Evolutionary conservation across 2,113 vertebrate genomes (phyloP).

Genomic region (Rhynchomys soricoides): DNA sequence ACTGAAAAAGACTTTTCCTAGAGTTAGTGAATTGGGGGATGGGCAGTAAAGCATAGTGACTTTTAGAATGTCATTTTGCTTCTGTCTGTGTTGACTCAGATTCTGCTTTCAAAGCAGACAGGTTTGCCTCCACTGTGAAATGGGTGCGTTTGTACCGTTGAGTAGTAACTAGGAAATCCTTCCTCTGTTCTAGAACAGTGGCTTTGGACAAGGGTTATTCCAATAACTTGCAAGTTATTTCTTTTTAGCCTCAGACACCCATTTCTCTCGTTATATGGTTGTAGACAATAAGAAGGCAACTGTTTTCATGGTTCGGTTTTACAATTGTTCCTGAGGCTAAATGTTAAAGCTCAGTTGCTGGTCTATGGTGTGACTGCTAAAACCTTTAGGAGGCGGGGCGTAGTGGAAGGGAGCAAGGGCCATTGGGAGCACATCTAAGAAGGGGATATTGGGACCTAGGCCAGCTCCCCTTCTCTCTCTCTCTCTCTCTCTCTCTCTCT

Average conservation of each 20-base stretch:
- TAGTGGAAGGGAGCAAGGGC: not conserved
- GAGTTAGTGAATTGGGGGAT: not conserved
- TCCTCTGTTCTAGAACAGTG: not conserved
- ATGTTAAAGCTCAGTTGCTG: not conserved
- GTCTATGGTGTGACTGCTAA: not conserved
- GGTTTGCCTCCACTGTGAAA: not conserved
- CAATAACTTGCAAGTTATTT: not conserved
- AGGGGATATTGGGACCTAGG: not conserved
- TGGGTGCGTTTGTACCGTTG: not conserved
- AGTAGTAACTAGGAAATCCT: not conserved
- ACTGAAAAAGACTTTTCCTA: not conserved
- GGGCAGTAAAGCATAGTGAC: not conserved
- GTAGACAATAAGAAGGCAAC: not conserved
- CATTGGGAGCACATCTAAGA: not conserved
- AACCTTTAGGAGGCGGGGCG: not conserved
- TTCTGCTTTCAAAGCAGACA: not conserved
- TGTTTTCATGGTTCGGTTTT: not conserved
- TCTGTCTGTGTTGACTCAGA: not conserved
- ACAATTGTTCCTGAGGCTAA: too few species aligned
- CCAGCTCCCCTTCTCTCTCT: not conserved
- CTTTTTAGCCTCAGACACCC: not conserved
- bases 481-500: not conserved
- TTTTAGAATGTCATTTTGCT: not conserved
- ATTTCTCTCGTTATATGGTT: not conserved
- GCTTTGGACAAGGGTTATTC: not conserved